Percentiles rank a stretch among this genome's conserved stretches.
Conservation (phyloP, 2,797 vertebrate genomes). For the Danio tinwini region DNA sequence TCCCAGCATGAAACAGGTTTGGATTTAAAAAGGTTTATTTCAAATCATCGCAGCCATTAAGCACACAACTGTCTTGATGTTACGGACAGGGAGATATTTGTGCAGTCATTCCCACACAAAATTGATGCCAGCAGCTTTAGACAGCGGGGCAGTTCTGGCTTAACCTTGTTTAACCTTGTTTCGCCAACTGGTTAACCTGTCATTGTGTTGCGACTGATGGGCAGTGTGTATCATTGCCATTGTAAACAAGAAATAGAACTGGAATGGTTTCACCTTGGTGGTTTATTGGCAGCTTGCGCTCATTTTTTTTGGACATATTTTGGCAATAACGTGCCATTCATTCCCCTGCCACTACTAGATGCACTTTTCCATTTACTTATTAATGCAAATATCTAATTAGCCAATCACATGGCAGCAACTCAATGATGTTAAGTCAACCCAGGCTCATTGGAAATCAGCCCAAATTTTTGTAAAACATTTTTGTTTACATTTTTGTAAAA, state of each 20-base stretch:
- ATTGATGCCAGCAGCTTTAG: conserved; percentile 20
- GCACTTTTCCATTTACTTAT: too few relatives aligned
- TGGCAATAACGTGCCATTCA: neutral
- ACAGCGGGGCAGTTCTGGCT: conserved; percentile 6
- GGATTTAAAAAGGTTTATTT: conserved; percentile 39
- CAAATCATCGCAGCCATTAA: conserved; percentile 9
- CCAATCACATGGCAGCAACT: too few relatives aligned
- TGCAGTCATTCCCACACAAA: neutral
- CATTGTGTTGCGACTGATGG: conserved; percentile 27
- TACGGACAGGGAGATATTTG: conserved; percentile 14
- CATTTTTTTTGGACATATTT: neutral
- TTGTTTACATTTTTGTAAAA: too few relatives aligned
- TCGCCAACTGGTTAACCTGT: conserved; percentile 38
- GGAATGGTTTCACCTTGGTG: neutral
- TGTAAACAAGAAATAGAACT: conserved; percentile 16
- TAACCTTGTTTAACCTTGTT: conserved; percentile 48
- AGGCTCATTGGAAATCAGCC: too few relatives aligned
- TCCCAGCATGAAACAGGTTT: conserved; percentile 20
- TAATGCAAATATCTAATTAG: too few relatives aligned
- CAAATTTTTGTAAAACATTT: too few relatives aligned
- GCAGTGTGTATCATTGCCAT: conserved; percentile 8
- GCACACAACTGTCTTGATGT: conserved; percentile 8
- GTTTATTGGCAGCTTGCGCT: neutral
- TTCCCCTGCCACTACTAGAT: neutral
- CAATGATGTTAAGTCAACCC: too few relatives aligned